Evolutionary conservation across 2,888 invertebrate species (phyloP), one percentile per base, ranked within the genome.

Genomic region (Anodontia alba): DNA sequence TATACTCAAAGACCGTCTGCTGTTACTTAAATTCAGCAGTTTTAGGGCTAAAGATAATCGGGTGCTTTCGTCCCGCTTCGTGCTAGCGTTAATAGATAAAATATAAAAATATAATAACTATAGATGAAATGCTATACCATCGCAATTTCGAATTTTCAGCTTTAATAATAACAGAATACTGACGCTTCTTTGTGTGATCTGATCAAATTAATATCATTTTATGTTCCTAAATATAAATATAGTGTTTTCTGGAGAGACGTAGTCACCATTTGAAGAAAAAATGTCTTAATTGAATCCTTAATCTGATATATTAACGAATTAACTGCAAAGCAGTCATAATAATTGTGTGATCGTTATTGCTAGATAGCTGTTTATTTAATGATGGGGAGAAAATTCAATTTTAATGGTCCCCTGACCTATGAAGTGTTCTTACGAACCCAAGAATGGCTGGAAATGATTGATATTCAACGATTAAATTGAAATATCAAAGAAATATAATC

Each of bases 401-500:
- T 62, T 62, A 26, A 62, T 62, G 62, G 62, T 20, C 62, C 33
- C 33, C 17, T 33, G 62, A 62, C 62, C 62, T 62, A 17, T 33
- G 33, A 62, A 62, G 31, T 62, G 29, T 31, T 62, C 62, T 62
- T 62, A 62, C 29, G 62, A 62, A 33, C 20, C 26, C 10, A 31
- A 46, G 46, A 33, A 33, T 23, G 20, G 20, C 23, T 33, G 57
- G 17, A 62, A 23, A 62, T 62, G 62, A 62, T 62, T 62, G 62
- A 62, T 62, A 62, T 33, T 62, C 33, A 62, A 62, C 62, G 43
- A 62, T 73, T 73, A 66, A 66, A 38, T 38, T 57, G 62, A 73
- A 62, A 57, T 73, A 73, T 73, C 73, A 73, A 73, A 66, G 73
- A 36, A 73, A 73, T 73, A 43, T 43, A 66, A 73, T 42, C 26